Evolutionary conservation across 2,113 vertebrate genomes (phyloP).

Genomic region (Petaurus breviceps): DNA sequence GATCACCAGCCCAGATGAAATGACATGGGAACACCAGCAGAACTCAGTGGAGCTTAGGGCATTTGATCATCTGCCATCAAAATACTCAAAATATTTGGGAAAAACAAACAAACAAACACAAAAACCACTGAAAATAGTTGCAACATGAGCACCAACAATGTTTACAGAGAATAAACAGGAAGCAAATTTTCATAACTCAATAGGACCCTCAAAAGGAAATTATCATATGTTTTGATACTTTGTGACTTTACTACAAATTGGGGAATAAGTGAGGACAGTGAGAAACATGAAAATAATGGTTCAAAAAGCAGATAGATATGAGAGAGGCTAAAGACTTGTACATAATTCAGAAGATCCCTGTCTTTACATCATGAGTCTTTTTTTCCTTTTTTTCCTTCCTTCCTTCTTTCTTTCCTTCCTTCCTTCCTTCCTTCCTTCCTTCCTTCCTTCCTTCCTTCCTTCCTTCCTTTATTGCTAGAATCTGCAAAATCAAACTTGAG

Average conservation of each 20-base stretch:
- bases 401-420: too few species aligned
- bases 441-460: too few species aligned
- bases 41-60: neutral
- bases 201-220: neutral
- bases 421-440: accelerated
- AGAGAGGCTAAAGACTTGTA: neutral
- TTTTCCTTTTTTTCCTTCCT: too few species aligned
- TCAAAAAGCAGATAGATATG: neutral
- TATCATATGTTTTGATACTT: neutral
- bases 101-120: neutral
- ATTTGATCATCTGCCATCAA: neutral
- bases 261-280: neutral
- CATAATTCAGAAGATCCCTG: neutral
- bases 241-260: neutral
- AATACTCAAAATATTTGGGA: neutral
- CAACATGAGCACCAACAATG: neutral
- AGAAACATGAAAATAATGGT: neutral
- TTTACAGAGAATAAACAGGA: neutral
- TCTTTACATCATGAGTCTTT: neutral
- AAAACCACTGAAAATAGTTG: neutral
- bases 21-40: neutral
- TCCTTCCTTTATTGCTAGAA: too few species aligned
- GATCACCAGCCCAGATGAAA: neutral
- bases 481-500: too few species aligned
- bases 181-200: neutral